Base-by-base conservation (phyloP, 2,888 invertebrate genomes). In the Eupelmus urozonus region DNA sequence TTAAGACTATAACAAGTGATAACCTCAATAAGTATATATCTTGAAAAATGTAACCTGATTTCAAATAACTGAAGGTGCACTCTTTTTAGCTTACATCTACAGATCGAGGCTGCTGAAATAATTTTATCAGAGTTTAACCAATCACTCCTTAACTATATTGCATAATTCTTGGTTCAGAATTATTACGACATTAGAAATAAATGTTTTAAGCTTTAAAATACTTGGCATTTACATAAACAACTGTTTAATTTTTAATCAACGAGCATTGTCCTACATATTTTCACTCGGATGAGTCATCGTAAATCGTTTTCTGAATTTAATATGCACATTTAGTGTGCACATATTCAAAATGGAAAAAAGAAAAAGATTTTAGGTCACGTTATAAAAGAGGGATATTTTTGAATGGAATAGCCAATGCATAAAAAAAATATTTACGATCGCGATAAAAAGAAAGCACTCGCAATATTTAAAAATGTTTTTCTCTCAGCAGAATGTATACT, bases 1-100 rank as follows among this genome's bases (percentile, higher is more conserved):
- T n/a, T n/a, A n/a, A n/a, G 75, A 62, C 60, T 23, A 60, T 29
- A 29, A 45, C 62, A 69, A 60, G 62, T 53, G 76, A 69, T 76
- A 69, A 62, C 69, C 62, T 55, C 62, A 29, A 53, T 69, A 45
- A 45, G 42, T 45, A 45, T 9, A 29, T 40, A 59, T 57, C 71
- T 53, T 40, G 23, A 59, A 51, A 42, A 49, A 7, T 51, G 4
- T 57, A 57, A 70, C 27, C 59, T 29, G 18, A 45, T 71, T 59
- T 45, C 49, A 7, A 20, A 57, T 49, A 45, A 27, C 59, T 23
- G 3, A 16, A 18, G 34, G 34, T 34, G 34, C 9, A 34, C 34
- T 34, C 9, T 34, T 34, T 34, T 34, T n/a, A n/a, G n/a, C n/a
- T n/a, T n/a, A n/a, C n/a, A n/a, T n/a, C n/a, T n/a, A n/a, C n/a